These are phyloP conservation scores for Ophiodon elongatus DNA, from an alignment of 2,113 vertebrate genomes.

Conservation along the genomic window DNA sequence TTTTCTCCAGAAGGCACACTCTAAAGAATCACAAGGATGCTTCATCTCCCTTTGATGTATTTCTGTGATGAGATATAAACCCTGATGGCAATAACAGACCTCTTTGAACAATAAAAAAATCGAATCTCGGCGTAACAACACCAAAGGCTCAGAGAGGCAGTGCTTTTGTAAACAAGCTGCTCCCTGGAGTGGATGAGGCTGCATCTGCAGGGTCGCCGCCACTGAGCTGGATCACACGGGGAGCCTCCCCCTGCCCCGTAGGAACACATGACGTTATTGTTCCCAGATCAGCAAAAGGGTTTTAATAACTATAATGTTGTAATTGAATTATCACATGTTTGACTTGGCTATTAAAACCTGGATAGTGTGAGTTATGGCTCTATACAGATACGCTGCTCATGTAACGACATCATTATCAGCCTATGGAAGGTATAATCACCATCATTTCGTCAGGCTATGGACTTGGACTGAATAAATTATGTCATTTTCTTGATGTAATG, in stretches of 20 bases:
- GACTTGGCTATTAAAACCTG: not conserved
- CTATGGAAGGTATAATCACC: not conserved
- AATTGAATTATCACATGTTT: not conserved
- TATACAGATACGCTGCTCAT: not conserved
- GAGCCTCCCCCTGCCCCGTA: not conserved
- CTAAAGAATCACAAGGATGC: slow-evolving; percentile 52
- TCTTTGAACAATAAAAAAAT: slow-evolving; percentile 79
- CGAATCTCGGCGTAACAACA: slow-evolving; percentile 62
- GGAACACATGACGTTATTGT: not conserved
- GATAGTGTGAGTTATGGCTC: not conserved
- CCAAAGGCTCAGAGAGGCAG: slow-evolving; percentile 60
- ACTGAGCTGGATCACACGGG: slow-evolving; percentile 20
- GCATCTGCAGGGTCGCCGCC: slow-evolving; percentile 29
- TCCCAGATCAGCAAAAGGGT: not conserved
- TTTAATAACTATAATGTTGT: not conserved
- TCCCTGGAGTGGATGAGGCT: slow-evolving; percentile 51
- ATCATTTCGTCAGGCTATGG: not conserved
- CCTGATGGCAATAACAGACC: slow-evolving; percentile 71
- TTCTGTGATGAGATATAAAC: slow-evolving; percentile 74
- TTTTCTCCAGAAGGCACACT: slow-evolving; percentile 49
- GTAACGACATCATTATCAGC: not conserved
- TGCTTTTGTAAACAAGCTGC: slow-evolving; percentile 68
- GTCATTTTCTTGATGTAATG: no score
- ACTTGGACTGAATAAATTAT: not conserved
- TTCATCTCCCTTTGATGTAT: slow-evolving; percentile 73